A percentile compares a stretch with the other conserved stretches of the same genome.
phyloP scores from a whole-genome alignment of 1,140 invertebrate genomes.

The Plutomurus gul region DNA sequence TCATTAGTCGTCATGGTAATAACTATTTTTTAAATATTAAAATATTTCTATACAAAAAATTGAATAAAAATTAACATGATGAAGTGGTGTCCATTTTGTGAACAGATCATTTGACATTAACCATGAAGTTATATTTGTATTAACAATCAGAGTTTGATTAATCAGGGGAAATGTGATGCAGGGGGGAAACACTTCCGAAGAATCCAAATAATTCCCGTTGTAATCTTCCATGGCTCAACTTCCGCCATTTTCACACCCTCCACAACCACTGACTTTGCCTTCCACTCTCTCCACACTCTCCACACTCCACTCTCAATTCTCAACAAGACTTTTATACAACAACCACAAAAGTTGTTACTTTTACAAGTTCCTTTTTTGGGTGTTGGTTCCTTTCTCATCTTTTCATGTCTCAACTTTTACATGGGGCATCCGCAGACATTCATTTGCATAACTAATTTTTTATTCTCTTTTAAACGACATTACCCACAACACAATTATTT shows the following conservation, averaged over 20 bases:
- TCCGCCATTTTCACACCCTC: neutral
- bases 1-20: constrained; percentile 57
- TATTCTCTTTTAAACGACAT: neutral
- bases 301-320: neutral
- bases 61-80: neutral
- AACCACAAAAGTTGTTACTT: no score
- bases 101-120: neutral
- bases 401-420: neutral
- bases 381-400: neutral
- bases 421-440: no score
- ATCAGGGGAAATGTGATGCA: neutral
- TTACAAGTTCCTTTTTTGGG: neutral
- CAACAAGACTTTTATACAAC: neutral
- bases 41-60: neutral
- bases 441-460: no score
- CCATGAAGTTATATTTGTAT: constrained; percentile 19
- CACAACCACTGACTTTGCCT: neutral
- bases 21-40: neutral
- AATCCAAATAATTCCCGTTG: neutral
- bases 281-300: neutral
- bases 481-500: no score
- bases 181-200: neutral
- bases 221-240: neutral
- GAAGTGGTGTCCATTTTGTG: constrained; percentile 58
- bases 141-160: neutral